Evolutionary conservation across 1,140 invertebrate species (phyloP), one percentile per base, ranked within the genome.

Genomic region (Temnothorax curvispinosus): DNA sequence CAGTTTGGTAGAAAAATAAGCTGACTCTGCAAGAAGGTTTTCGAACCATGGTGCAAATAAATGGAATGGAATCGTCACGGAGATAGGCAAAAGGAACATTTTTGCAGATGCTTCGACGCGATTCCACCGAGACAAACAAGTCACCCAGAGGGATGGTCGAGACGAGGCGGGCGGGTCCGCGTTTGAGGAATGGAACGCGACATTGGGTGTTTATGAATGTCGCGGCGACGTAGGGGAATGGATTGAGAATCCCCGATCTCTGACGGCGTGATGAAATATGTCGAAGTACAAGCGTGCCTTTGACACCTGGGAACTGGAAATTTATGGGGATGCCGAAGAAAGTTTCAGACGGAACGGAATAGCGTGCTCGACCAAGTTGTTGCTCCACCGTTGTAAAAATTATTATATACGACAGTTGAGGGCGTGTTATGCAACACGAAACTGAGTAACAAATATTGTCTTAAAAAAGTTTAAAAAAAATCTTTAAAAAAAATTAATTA

Each of bases 231-330:
- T 18, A 13, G 47, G 18, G 27, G 41, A 84, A 75, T 87, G 86
- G 89, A 90, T 89, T 74, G 89, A 72, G 88, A 85, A 86, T 89
- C 89, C 85, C 85, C 88, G 86, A 85, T 85, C 75, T 78, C 72
- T 77, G 67, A 71, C 62, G 88, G 58, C 35, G 86, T 85, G 84
- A 90, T 90, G 84, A 85, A 85, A 85, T 85, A 85, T 80, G 75
- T 44, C 41, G 21, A 78, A 80, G 35, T 80, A 54, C 85, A 84
- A 87, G 78, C 72, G 85, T 90, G 80, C 41, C 69, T 75, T 84
- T 84, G 80, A 84, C 80, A 84, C 80, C 54, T 44, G 54, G 44
- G 38, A 21, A n/a, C 32, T 47, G 69, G 44, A 74, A 84, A 84
- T 84, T 84, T 84, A 84, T 74, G 69, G 80, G 41, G n/a, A 60